Conservation (phyloP, 2,113 vertebrate species). For the Sinocyclocheilus anophthalmus region DNA sequence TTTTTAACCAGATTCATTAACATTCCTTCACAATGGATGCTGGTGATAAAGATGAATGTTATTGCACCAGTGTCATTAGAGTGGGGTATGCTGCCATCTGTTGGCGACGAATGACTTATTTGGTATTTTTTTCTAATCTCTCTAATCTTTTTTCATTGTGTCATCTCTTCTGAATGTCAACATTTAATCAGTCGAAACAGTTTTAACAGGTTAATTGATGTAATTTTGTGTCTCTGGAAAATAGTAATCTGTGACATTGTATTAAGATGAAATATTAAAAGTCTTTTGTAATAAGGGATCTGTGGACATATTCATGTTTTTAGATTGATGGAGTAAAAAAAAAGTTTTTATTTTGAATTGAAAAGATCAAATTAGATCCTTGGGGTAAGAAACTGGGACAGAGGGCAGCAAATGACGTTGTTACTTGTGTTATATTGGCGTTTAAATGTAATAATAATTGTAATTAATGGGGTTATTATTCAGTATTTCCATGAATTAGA, state of each 20-base stretch:
- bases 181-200: too few species aligned
- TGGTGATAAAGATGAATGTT: not conserved
- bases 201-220: too few species aligned
- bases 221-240: too few species aligned
- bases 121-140: not conserved
- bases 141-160: not conserved
- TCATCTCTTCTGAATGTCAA: not conserved
- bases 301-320: too few species aligned
- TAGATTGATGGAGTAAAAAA: too few species aligned
- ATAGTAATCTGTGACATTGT: too few species aligned
- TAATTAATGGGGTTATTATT: not conserved
- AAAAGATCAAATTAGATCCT: too few species aligned
- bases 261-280: too few species aligned
- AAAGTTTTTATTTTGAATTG: too few species aligned
- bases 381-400: too few species aligned
- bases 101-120: not conserved
- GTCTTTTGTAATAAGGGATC: too few species aligned
- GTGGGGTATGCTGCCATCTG: conserved; percentile 30
- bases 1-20: not conserved
- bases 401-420: not conserved
- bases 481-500: not conserved
- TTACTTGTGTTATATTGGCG: not conserved
- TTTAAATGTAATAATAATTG: not conserved
- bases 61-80: not conserved
- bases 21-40: not conserved